Evolutionary conservation across 2,797 vertebrate genomes (phyloP), one percentile per base, ranked within the genome.

Genomic region (Furcifer pardalis): DNA sequence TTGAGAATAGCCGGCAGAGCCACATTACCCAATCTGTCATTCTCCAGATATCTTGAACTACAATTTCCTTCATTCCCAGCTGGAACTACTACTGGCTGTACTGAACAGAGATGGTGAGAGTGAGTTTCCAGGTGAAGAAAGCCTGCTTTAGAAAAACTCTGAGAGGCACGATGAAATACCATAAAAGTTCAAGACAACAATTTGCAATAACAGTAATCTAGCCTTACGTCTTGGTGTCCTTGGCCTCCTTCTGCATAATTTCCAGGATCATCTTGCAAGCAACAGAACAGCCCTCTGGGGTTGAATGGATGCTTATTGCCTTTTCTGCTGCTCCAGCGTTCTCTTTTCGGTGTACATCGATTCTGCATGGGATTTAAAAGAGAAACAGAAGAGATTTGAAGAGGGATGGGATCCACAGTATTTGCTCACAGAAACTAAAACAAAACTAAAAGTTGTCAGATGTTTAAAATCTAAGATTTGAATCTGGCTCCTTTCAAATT

Each of bases 191-290:
- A 12, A 4, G 1, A 2, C 27, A 21, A 71, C n/a, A 56, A 12
- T 44, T 44, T 40, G 35, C 25, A 32, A 40, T 49, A 59, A 44
- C 35, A 56, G 62, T 12, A 68, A 19, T 2, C 97, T 42, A 56
- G 10, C 2, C 97, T 93, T 94, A 99, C 98, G 98, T 98, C 95
- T 99, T 99, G 90, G 98, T 99, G 95, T 99, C 98, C 94, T 98
- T 98, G 5, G 98, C 98, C 91, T 99, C 98, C 94, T 99, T 98
- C 52, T 98, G 97, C 98, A 99, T 99, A 93, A 99, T 98, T 90
- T 99, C 98, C 92, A 99, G 91, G 93, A 99, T 99, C 98, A 99
- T 98, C 83, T 97, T 96, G 90, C 98, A 99, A 44, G 98, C 98
- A 0, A 98, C 94, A 0, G 98, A 99, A 93, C 98, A 98, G 92